Evolutionary conservation across 1,140 invertebrate species (phyloP), one percentile per base, ranked within the genome.

Genomic region (Charaxes varanes): DNA sequence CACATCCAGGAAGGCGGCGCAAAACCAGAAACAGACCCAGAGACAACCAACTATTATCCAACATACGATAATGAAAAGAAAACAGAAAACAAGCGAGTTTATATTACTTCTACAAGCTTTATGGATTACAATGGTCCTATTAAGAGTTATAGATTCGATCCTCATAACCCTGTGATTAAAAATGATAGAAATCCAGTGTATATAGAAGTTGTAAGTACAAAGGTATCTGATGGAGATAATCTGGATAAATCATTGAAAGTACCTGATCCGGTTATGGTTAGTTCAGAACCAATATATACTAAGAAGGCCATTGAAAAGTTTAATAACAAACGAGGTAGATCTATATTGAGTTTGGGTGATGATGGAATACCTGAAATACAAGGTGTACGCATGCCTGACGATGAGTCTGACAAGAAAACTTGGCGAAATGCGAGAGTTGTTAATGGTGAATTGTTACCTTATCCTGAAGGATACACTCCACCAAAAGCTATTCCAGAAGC

Each of bases 371-470:
- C 92, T 0, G 87, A 94, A 15, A 91, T 95, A 16, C 90, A 93
- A 35, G 94, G 94, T 0, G 87, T 92, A 1, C 87, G 93, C 35
- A 89, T 94, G 10, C 93, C 93, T 0, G 93, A 96, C 53, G 92
- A 94, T 36, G 92, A 93, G 26, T 88, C 89, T 26, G 93, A 95
- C 56, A 90, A 90, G 38, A 91, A 92, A 60, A 91, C 88, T 1
- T 96, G 93, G 93, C 86, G 94, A 30, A 95, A 95, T 74, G 93
- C 93, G 0, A 81, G 93, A 41, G 93, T 96, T 1, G 92, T 95
- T 13, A 94, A 95, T 55, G 91, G 92, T 24, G 88, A 92, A 67
- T 62, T 95, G 36, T 74, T 93, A 13, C 88, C 90, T 27, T 90
- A 90, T 57, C 88, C 89, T 26, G 85, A 88, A 52, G 89, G 89